Evolutionary conservation across 2,113 vertebrate genomes (phyloP).

Genomic region (Spheniscus mendiculus): DNA sequence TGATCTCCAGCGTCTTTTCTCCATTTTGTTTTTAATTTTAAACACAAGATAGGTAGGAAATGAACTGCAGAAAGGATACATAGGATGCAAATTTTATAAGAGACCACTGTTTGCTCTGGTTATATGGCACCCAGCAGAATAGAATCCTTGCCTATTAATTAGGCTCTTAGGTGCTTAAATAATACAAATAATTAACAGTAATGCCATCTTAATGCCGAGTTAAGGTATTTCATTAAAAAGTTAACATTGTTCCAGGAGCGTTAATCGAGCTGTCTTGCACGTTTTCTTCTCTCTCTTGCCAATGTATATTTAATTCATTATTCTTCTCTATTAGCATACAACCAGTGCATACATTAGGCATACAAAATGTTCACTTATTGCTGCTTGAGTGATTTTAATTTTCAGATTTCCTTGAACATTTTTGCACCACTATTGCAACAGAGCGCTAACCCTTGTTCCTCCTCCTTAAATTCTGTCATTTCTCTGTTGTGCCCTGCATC

Average conservation of each 20-base stretch:
- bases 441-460: neutral
- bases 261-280: conserved; percentile 51
- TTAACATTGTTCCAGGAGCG: conserved; percentile 27
- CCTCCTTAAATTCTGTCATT: neutral
- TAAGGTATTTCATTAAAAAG: conserved; percentile 64
- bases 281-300: conserved; percentile 28
- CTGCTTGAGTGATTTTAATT: conserved; percentile 56
- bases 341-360: conserved; percentile 54
- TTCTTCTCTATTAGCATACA: conserved; percentile 48
- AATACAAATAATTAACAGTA: conserved; percentile 65
- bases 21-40: neutral
- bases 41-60: neutral
- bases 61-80: neutral
- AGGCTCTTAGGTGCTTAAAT: conserved; percentile 44
- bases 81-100: neutral
- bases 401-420: neutral
- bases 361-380: conserved; percentile 59
- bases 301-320: conserved; percentile 58
- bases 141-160: conserved; percentile 35
- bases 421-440: neutral
- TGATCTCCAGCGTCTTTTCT: neutral
- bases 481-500: neutral
- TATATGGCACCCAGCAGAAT: conserved; percentile 29
- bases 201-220: conserved; percentile 27
- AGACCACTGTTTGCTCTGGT: neutral